Conservation (phyloP, 2,113 vertebrate genomes). For the Leucopsar rothschildi region DNA sequence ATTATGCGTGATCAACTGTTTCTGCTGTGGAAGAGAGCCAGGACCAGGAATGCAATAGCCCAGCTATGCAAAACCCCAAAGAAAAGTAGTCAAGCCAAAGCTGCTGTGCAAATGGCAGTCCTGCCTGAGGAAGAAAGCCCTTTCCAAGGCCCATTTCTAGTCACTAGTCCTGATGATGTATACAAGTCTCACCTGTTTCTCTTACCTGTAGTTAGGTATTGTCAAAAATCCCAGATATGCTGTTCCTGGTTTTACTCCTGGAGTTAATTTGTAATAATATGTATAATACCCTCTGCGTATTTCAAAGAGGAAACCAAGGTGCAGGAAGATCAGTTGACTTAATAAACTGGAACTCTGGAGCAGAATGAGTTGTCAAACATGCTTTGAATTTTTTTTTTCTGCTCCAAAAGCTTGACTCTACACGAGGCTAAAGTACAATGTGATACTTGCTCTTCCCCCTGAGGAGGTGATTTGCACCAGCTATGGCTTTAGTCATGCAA, state of each 20-base stretch:
- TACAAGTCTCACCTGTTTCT: neutral
- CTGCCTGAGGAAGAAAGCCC: neutral
- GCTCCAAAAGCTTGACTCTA: neutral
- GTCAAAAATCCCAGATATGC: neutral
- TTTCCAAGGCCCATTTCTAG: neutral
- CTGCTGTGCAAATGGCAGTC: neutral
- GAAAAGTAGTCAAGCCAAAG: neutral
- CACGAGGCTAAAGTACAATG: neutral
- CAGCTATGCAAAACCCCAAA: neutral
- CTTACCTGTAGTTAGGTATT: neutral
- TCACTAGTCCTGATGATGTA: neutral
- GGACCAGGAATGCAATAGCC: neutral
- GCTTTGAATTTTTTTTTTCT: neutral
- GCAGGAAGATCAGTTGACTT: neutral
- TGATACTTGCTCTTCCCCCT: neutral
- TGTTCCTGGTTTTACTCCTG: neutral
- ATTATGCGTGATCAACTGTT: neutral
- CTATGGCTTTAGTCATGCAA: neutral
- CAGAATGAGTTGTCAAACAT: neutral
- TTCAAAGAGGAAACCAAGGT: neutral
- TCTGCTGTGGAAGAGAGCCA: conserved; percentile 13
- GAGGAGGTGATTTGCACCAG: neutral
- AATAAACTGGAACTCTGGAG: neutral
- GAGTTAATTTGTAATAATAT: neutral
- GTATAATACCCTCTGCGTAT: neutral